Conservation (phyloP, 2,888 invertebrate genomes). For the Frankliniella fusca region DNA sequence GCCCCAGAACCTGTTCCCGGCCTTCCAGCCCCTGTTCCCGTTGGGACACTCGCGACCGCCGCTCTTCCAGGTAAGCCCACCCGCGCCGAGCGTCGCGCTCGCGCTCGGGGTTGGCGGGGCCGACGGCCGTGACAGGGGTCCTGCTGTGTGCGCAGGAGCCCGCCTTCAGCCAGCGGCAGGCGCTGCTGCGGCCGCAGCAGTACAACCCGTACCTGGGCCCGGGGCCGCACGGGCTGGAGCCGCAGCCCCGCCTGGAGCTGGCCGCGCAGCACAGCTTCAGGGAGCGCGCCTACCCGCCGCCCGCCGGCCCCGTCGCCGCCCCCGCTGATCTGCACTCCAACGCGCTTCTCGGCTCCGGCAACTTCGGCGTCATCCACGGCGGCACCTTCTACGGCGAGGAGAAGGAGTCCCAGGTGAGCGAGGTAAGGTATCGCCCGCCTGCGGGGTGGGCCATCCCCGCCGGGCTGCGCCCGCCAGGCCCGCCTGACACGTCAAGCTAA, state of each 20-base stretch:
- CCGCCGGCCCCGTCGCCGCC: constrained; percentile 31
- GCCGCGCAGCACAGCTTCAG: not conserved
- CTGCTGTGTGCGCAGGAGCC: constrained; percentile 49
- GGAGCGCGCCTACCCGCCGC: constrained; percentile 30
- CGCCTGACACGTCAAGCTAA: too few relatives aligned
- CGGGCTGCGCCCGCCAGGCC: too few relatives aligned
- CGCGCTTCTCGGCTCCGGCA: constrained; percentile 72
- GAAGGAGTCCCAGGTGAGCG: constrained; percentile 54
- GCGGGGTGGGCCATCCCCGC: too few relatives aligned
- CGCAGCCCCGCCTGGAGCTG: constrained; percentile 10
- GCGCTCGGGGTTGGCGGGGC: not conserved
- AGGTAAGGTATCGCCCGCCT: constrained; percentile 47
- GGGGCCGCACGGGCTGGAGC: constrained; percentile 42
- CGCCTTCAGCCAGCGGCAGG: constrained; percentile 59
- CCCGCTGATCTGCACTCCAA: constrained; percentile 45
- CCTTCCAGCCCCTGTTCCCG: constrained; percentile 65
- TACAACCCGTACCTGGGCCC: constrained; percentile 43
- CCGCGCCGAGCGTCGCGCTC: not conserved
- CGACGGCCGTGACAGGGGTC: not conserved
- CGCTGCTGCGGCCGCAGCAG: constrained; percentile 45
- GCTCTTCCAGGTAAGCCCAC: constrained; percentile 51
- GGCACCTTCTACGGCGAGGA: constrained; percentile 71
- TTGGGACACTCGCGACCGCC: constrained; percentile 59
- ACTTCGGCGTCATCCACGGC: constrained; percentile 80
- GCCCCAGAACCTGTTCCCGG: constrained; percentile 61